These are phyloP conservation scores for Plebejus argus DNA, from an alignment of 2,888 invertebrate genomes.

Conservation along the genomic window DNA sequence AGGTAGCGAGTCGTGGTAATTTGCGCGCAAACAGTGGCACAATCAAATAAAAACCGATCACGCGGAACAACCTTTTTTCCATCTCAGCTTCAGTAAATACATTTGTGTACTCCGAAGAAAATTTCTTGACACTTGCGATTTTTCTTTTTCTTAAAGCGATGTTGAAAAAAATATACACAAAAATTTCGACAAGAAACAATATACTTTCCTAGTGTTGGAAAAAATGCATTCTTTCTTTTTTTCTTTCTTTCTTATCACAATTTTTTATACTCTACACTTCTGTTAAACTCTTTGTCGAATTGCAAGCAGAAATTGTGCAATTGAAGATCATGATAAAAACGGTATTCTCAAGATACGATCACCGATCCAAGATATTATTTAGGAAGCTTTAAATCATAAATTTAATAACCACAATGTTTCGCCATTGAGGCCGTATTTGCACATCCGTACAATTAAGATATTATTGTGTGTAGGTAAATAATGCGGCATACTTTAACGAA, in stretches of 20 bases:
- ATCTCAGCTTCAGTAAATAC: conserved; percentile 74
- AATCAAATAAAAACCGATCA: conserved; percentile 81
- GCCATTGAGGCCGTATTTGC: conserved; percentile 19
- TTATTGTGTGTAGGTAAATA: conserved; percentile 13
- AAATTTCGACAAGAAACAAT: too few species aligned
- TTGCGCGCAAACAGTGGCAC: conserved; percentile 74
- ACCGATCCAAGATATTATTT: conserved; percentile 23
- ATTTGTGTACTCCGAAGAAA: conserved; percentile 45
- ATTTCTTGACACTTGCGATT: conserved; percentile 56
- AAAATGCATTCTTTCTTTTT: background rate
- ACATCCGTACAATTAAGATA: conserved; percentile 9
- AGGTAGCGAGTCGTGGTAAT: conserved; percentile 65
- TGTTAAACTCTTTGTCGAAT: background rate
- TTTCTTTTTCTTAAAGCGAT: background rate
- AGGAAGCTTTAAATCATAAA: conserved; percentile 33
- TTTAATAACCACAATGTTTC: conserved; percentile 20
- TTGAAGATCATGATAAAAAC: conserved; percentile 20
- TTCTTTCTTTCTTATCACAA: background rate
- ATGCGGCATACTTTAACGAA: conserved; percentile 9
- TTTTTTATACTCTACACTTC: background rate
- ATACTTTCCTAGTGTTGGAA: too few species aligned
- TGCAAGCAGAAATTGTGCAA: conserved; percentile 17
- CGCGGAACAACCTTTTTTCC: conserved; percentile 78
- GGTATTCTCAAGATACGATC: background rate
- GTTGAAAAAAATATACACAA: too few species aligned